phyloP scores from a whole-genome alignment of 2,113 vertebrate species.

The Pollachius pollachius region DNA sequence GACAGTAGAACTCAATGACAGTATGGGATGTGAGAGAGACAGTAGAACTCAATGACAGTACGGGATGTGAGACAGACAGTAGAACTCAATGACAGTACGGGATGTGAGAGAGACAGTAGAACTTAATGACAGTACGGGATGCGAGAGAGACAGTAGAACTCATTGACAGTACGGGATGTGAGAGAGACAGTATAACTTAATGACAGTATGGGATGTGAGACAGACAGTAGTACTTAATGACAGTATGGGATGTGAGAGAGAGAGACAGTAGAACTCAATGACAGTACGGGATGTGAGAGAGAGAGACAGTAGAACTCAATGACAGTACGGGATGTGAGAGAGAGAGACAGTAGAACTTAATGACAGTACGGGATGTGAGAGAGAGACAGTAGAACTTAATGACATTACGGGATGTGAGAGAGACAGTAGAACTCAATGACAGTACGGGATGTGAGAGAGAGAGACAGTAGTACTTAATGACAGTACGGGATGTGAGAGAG shows the following conservation, averaged over 20 bases:
- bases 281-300: no score
- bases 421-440: constrained; percentile 67
- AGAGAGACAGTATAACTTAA: constrained; percentile 67
- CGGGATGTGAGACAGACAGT: no score
- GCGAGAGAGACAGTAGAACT: constrained; percentile 52
- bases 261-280: constrained; percentile 67
- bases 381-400: constrained; percentile 67
- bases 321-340: no score
- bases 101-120: no score
- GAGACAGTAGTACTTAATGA: constrained; percentile 67
- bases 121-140: constrained; percentile 67
- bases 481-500: no score
- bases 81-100: constrained; percentile 67
- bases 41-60: constrained; percentile 67
- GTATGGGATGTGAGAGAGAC: no score
- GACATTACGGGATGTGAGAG: no score
- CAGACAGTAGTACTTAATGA: constrained; percentile 67
- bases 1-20: constrained; percentile 67
- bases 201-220: no score
- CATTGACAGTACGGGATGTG: constrained; percentile 41
- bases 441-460: no score
- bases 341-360: constrained; percentile 67
- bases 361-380: no score
- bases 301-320: constrained; percentile 67
- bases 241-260: no score